These are phyloP conservation scores for Eptatretus atami DNA, from an alignment of 2,797 vertebrate genomes.

Conservation along the genomic window DNA sequence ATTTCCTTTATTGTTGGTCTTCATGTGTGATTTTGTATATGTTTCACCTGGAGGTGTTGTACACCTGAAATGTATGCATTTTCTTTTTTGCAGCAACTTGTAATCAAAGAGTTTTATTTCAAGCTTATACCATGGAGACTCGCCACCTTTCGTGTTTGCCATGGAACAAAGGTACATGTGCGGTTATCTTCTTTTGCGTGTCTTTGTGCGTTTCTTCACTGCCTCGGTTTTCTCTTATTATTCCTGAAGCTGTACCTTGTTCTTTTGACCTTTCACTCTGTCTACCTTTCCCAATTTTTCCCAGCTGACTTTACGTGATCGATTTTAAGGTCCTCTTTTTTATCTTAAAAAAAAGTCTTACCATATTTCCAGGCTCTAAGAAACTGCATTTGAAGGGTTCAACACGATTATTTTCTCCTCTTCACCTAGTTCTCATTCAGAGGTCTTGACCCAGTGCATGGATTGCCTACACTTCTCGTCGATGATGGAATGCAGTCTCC, in stretches of 20 bases:
- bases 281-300: too few relatives aligned
- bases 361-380: too few relatives aligned
- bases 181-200: too few relatives aligned
- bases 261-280: too few relatives aligned
- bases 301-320: too few relatives aligned
- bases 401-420: not conserved
- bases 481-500: slow-evolving; percentile 94
- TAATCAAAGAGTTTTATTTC: slow-evolving; percentile 94
- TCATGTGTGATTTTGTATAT: not conserved
- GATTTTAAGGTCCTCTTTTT: too few relatives aligned
- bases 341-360: too few relatives aligned
- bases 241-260: too few relatives aligned
- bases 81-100: slow-evolving; percentile 43
- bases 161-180: slow-evolving; percentile 58
- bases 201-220: too few relatives aligned
- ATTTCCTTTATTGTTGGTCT: too few relatives aligned
- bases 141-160: slow-evolving; percentile 88
- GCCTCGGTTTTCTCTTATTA: too few relatives aligned
- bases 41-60: not conserved
- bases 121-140: slow-evolving; percentile 98
- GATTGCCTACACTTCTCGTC: slow-evolving; percentile 63
- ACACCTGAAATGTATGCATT: not conserved
- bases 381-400: not conserved
- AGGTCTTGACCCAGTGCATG: slow-evolving; percentile 71
- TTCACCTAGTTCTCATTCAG: slow-evolving; percentile 55